Evolutionary conservation across 1,140 invertebrate genomes (phyloP).

Genomic region (Archegozetes longisetosus): DNA sequence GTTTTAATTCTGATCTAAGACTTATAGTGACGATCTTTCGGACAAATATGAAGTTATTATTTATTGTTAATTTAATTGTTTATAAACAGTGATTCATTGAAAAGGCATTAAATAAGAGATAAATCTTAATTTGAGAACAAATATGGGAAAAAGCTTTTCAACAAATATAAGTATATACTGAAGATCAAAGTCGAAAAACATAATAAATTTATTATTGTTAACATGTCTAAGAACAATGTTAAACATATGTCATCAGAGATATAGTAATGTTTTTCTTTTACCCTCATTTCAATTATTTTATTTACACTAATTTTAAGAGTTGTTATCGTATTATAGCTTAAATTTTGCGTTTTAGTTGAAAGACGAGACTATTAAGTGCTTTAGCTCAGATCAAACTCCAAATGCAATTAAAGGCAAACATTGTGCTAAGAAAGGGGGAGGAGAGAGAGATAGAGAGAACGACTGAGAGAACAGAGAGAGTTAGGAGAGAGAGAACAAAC

Average conservation of each 20-base stretch:
- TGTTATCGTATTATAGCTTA: too few species aligned
- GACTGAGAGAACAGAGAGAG: too few species aligned
- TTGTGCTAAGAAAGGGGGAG: too few species aligned
- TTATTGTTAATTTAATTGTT: neutral
- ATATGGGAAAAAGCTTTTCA: neutral
- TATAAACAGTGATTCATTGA: neutral
- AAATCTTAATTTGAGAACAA: neutral
- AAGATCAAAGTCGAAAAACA: neutral
- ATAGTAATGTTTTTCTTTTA: neutral
- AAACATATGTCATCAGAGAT: neutral
- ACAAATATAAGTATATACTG: neutral
- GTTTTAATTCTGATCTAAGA: too few species aligned
- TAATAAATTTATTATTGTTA: too few species aligned
- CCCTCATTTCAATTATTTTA: neutral
- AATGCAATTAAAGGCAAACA: too few species aligned
- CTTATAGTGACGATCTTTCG: neutral
- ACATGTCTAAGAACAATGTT: too few species aligned
- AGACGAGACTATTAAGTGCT: neutral
- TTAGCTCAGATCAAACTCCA: too few species aligned
- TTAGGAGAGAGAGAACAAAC: too few species aligned
- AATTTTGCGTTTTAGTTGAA: neutral
- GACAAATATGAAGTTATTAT: neutral
- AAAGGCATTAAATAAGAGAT: neutral
- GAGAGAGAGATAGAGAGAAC: too few species aligned
- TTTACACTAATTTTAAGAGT: neutral